Conservation (phyloP, 1,140 invertebrate genomes). For the Drosophila tsacasi region DNA sequence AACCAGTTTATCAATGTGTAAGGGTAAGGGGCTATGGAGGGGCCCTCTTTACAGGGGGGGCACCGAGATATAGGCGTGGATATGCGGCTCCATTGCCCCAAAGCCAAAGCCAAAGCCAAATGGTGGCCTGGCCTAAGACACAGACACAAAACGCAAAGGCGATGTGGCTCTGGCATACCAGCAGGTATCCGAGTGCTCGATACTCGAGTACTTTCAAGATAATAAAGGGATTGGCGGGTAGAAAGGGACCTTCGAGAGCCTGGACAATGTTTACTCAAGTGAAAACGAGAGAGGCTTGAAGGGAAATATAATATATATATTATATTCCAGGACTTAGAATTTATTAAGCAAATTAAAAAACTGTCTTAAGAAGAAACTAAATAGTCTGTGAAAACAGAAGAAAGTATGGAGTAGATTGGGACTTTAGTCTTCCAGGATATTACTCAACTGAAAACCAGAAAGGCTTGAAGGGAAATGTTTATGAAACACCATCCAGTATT, state of each 20-base stretch:
- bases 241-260: background rate
- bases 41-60: background rate
- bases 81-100: slow-evolving; percentile 33
- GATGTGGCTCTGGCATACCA: slow-evolving; percentile 12
- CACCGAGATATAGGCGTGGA: slow-evolving; percentile 42
- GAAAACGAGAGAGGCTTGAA: background rate
- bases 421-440: background rate
- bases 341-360: background rate
- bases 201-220: slow-evolving; percentile 12
- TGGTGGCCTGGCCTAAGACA: slow-evolving; percentile 35
- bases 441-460: background rate
- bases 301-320: background rate
- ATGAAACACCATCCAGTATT: background rate
- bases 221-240: background rate
- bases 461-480: too few species aligned
- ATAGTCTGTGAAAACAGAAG: too few species aligned
- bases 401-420: background rate
- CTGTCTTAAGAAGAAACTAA: background rate
- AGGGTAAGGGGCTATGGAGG: background rate
- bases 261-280: background rate
- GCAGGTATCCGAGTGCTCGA: slow-evolving; percentile 12
- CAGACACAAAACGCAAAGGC: slow-evolving; percentile 19
- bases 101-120: slow-evolving; percentile 39
- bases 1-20: slow-evolving; percentile 53
- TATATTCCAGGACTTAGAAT: background rate